Conservation (phyloP, 2,113 vertebrate genomes). For the Tenrec ecaudatus region DNA sequence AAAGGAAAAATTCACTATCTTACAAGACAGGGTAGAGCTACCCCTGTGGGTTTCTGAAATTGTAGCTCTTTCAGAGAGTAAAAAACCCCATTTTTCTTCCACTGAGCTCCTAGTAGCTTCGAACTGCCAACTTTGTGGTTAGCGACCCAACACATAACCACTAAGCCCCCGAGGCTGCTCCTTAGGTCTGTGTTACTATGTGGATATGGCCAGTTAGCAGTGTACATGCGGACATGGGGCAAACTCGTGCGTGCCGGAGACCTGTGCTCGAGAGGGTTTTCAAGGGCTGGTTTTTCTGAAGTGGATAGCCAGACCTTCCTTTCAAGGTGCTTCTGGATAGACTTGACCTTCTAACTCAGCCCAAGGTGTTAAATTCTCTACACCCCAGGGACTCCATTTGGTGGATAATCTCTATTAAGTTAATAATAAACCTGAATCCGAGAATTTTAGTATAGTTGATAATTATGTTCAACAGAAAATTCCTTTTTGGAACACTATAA, state of each 20-base stretch:
- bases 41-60: too few relatives aligned
- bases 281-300: background rate
- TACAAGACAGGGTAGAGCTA: too few relatives aligned
- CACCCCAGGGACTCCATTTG: background rate
- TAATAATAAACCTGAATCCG: constrained; percentile 38
- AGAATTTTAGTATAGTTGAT: constrained; percentile 51
- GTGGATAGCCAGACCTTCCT: background rate
- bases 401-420: constrained; percentile 11
- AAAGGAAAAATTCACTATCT: too few relatives aligned
- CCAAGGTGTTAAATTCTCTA: background rate
- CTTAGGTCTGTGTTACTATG: background rate
- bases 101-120: too few relatives aligned
- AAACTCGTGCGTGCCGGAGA: background rate
- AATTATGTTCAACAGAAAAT: constrained; percentile 56
- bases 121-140: background rate
- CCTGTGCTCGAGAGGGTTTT: background rate
- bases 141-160: background rate
- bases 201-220: background rate
- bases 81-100: too few relatives aligned
- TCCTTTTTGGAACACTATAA: constrained; percentile 58
- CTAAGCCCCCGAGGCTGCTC: background rate
- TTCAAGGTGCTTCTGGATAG: background rate
- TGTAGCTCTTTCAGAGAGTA: too few relatives aligned
- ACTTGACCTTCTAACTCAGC: background rate
- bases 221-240: background rate